Evolutionary conservation across 2,797 vertebrate genomes (phyloP).

Genomic region (Syndactyla subalaris): DNA sequence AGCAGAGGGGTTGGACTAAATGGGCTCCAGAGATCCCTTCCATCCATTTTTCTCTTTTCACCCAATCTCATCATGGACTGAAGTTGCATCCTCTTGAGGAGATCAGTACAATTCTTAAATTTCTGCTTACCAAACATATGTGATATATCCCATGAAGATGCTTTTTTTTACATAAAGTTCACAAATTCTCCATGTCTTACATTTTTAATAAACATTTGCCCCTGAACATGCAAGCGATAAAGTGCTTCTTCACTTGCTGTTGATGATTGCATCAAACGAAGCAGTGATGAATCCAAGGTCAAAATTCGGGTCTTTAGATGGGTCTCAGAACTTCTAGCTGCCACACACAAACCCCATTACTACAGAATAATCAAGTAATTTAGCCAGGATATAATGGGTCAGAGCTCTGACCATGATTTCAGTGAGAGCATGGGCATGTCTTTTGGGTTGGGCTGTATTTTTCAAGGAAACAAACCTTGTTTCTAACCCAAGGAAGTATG

Average conservation of each 20-base stretch:
- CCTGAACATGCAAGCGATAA: background rate
- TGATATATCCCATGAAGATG: background rate
- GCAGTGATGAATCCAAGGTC: background rate
- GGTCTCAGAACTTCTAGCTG: background rate
- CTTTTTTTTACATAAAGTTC: background rate
- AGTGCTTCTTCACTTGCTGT: background rate
- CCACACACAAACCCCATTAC: background rate
- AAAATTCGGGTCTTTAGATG: background rate
- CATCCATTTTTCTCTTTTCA: background rate
- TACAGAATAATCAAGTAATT: background rate
- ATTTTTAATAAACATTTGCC: background rate
- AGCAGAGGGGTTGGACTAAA: background rate
- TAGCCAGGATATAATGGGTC: background rate
- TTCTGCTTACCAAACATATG: background rate
- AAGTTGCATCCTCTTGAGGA: background rate
- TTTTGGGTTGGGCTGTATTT: background rate
- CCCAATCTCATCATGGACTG: background rate
- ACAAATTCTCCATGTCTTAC: background rate
- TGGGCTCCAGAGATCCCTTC: background rate
- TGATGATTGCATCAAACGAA: background rate
- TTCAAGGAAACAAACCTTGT: slow-evolving; percentile 21
- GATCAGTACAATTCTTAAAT: background rate
- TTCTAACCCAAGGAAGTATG: background rate
- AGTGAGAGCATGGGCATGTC: background rate
- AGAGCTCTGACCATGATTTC: background rate